Percentiles rank a stretch among this genome's conserved stretches.
Evolutionary conservation across 1,140 invertebrate genomes (phyloP).

Genomic region (Drosophila asahinai): DNA sequence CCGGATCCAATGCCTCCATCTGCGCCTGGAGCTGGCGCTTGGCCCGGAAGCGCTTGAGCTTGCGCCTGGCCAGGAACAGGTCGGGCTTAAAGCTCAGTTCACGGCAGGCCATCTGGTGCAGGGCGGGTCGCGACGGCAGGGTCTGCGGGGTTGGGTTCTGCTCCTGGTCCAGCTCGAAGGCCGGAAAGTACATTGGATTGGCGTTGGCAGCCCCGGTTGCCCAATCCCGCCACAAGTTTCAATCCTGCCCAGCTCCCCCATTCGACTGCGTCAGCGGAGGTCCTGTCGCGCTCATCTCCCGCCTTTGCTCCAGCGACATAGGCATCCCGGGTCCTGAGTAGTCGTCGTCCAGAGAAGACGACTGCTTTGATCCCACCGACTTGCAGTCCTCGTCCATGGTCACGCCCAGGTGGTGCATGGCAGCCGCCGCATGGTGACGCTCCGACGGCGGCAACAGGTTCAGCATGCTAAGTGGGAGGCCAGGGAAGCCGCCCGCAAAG

Average conservation of each 20-base stretch:
- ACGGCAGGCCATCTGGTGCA: conserved; percentile 49
- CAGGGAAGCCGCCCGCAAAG: conserved; percentile 90
- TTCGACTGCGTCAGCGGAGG: conserved; percentile 87
- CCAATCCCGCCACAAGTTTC: conserved; percentile 85
- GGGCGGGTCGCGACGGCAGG: conserved; percentile 36
- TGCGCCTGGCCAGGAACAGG: conserved; percentile 70
- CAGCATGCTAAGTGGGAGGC: conserved; percentile 92
- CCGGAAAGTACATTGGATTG: conserved; percentile 84
- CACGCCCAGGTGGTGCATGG: conserved; percentile 83
- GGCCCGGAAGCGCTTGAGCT: conserved; percentile 71
- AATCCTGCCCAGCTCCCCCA: conserved; percentile 88
- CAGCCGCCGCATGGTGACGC: conserved; percentile 86
- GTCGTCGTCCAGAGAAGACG: conserved; percentile 88
- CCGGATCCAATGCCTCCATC: conserved; percentile 34
- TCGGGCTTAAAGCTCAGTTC: conserved; percentile 78
- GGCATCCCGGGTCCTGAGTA: conserved; percentile 79
- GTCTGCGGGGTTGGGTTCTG: conserved; percentile 13
- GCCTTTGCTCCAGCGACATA: conserved; percentile 85
- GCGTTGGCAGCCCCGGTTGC: conserved; percentile 70
- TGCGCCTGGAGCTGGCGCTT: conserved; percentile 65
- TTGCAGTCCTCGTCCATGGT: conserved; percentile 88
- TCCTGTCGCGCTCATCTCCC: conserved; percentile 60
- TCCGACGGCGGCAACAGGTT: conserved; percentile 92
- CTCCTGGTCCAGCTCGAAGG: conserved; percentile 63
- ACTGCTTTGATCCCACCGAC: conserved; percentile 88